Conservation (phyloP, 1,140 invertebrate genomes). For the Calycopis cecrops region DNA sequence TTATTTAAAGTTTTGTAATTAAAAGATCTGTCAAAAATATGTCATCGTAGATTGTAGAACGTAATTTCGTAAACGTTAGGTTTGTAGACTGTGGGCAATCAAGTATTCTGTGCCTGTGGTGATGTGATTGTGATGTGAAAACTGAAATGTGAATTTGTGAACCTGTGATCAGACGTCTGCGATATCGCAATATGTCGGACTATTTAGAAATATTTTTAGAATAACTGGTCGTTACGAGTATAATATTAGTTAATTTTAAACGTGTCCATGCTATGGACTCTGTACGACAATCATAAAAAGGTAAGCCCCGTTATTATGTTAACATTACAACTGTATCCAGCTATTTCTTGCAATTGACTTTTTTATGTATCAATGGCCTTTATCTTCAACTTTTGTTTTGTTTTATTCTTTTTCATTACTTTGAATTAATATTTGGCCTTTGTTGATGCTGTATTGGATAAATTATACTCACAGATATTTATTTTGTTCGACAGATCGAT, state of each 20-base stretch:
- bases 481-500: constrained; percentile 70
- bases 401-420: constrained; percentile 60
- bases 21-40: too few species aligned
- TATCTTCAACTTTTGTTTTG: constrained; percentile 69
- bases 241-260: constrained; percentile 45
- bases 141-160: constrained; percentile 31
- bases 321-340: constrained; percentile 38
- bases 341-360: constrained; percentile 57
- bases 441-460: constrained; percentile 34
- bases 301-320: constrained; percentile 39
- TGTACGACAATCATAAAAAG: constrained; percentile 53
- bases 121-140: too few species aligned
- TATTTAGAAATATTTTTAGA: constrained; percentile 73
- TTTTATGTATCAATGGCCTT: constrained; percentile 73
- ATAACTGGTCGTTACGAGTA: constrained; percentile 41
- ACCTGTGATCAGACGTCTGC: constrained; percentile 64
- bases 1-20: too few species aligned
- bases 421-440: constrained; percentile 53
- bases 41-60: too few species aligned
- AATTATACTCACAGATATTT: constrained; percentile 52
- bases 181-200: constrained; percentile 75
- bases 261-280: constrained; percentile 54
- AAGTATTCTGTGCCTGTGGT: too few species aligned
- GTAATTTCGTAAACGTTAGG: too few species aligned
- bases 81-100: constrained; percentile 36